Evolutionary conservation across 2,113 vertebrate genomes (phyloP), one percentile per base, ranked within the genome.

Genomic region (Quiscalus mexicanus): DNA sequence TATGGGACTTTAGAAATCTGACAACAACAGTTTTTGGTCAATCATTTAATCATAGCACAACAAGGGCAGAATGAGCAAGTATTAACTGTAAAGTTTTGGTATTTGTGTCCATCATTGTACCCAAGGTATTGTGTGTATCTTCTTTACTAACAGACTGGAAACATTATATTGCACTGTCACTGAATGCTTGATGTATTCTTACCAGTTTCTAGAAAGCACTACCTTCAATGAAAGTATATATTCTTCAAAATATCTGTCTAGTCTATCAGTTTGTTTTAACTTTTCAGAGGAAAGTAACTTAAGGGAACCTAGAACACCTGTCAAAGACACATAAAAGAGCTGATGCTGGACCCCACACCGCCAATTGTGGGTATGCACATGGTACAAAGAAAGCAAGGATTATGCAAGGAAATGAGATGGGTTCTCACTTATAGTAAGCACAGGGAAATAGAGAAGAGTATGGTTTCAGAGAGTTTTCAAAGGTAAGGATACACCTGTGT

Each of bases 331-430:
- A 73, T 39, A 47, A 60, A 81, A 69, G 33, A 69, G 30, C 27
- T 74, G 44, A 60, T 44, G 12, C 15, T 64, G 58, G 17, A 60
- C n/a, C 20, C 1, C 30, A 23, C 45, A 15, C 9, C 0, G 0
- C 17, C 33, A 39, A 10, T 4, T 73, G 9, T 52, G 39, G 2
- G 17, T 50, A 19, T 84, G 22, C 12, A n/a, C 0, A 1, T 9
- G 9, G 10, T 37, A 20, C 30, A 47, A 23, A 62, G 74, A 56
- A 95, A 81, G 20, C 28, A 55, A 87, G 44, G 47, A 55, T 49
- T 71, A 27, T 31, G 4, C 21, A 62, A 71, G 19, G 10, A 82
- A 65, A 90, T 22, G 2, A 17, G 5, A 55, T 31, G 12, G 24
- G 37, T 37, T 37, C 37, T 37, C 37, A 37, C 9, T 37, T 37